A percentile compares a stretch with the other conserved stretches of the same genome.
These are phyloP conservation scores for Bimastos eiseni DNA, from an alignment of 2,888 invertebrate species.

Conservation along the genomic window DNA sequence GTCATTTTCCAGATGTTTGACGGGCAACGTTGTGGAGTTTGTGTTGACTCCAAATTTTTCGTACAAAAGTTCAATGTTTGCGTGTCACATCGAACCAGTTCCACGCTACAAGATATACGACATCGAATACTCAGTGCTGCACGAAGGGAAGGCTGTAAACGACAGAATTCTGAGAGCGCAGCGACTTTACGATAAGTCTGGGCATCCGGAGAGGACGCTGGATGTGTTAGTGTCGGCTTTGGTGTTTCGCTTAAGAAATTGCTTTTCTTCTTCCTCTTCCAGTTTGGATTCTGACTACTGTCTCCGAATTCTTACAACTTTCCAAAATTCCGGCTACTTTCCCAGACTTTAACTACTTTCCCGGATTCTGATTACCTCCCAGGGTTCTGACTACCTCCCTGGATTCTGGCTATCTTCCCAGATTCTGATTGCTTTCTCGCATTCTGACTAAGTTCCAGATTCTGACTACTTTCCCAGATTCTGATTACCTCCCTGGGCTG, in stretches of 20 bases:
- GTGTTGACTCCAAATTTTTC: slow-evolving; percentile 51
- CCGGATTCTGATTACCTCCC: too few species aligned
- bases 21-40: slow-evolving; percentile 56
- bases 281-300: too few species aligned
- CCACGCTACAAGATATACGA: slow-evolving; percentile 45
- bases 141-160: slow-evolving; percentile 39
- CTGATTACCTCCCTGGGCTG: too few species aligned
- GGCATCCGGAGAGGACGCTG: slow-evolving; percentile 41
- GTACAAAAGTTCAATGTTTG: slow-evolving; percentile 38
- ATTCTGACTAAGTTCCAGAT: too few species aligned
- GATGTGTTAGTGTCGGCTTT: slow-evolving; percentile 38
- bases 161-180: slow-evolving; percentile 37
- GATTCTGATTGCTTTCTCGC: too few species aligned
- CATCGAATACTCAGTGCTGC: slow-evolving; percentile 41
- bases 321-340: too few species aligned
- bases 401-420: too few species aligned
- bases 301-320: too few species aligned
- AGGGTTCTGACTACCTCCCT: too few species aligned
- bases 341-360: too few species aligned
- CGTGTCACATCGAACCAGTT: slow-evolving; percentile 46
- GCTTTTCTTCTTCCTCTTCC: too few species aligned
- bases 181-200: slow-evolving; percentile 34
- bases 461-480: too few species aligned
- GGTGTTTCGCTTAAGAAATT: not conserved
- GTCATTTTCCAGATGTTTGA: slow-evolving; percentile 50